Base-by-base conservation (phyloP, 2,797 vertebrate species). In the Oreochromis grahami region DNA sequence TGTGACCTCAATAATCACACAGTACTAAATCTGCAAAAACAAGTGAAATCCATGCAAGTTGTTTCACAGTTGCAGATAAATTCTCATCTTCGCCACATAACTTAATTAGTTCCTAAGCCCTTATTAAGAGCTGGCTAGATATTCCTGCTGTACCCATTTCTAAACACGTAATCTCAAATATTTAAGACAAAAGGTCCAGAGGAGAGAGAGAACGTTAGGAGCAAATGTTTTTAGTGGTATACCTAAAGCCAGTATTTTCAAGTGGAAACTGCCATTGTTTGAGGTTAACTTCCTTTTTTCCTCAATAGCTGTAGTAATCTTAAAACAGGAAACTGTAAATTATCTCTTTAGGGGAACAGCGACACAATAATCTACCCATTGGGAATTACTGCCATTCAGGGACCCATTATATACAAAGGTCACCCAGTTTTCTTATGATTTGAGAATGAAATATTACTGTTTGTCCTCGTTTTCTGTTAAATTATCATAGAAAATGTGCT, bases 171-270 rank as follows among this genome's bases (percentile, higher is more conserved):
- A 24, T 9, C 24, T 80, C 8, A 84, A 41, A 63, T 85, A 21
- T 87, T 81, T 81, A 15, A 24, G 38, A 70, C 52, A 56, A 70
- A 83, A 41, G 11, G 79, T 86, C 70, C 26, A 12, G 41, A 32
- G 77, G 32, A 53, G 5, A 56, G 58, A 58, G 55, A 8, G 79
- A 72, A 45, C 14, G 43, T 68, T 34, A 38, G 58, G 55, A 2
- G 17, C 3, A 8, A 12, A 19, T 74, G 4, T 55, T 83, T 79
- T 51, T 77, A 52, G 41, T 29, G 41, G 79, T 58, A 80, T 45
- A 81, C 70, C 79, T 52, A 55, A 68, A 80, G 80, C 77, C 17
- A 91, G 86, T 93, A 87, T 95, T 94, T 91, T 84, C 89, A 63
- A 19, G 52, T 78, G 6, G 24, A 48, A 56, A 85, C 90, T 84